Base-by-base conservation (phyloP, 2,888 invertebrate genomes). In the Gastracanthus pulcherrimus region DNA sequence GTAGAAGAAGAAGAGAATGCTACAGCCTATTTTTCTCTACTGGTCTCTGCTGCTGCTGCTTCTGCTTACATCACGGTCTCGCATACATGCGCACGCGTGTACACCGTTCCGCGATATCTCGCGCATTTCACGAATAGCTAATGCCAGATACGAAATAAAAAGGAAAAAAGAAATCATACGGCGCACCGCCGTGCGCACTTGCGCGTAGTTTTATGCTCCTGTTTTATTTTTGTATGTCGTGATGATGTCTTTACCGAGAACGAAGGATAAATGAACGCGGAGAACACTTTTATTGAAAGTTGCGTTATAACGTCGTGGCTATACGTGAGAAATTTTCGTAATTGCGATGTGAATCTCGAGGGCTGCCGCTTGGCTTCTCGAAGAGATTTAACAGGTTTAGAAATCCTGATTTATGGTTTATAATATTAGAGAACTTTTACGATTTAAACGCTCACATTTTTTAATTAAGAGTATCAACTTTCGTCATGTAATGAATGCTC, bases 301-400 rank as follows among this genome's bases (percentile, higher is more conserved):
- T 76, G 66, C 55, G 76, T 6, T 23, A 3, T n/a, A 45, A 3
- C 48, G 48, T 0, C 1, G 7, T 6, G 19, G 1, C 23, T 9
- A 4, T 62, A 26, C 77, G 77, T 70, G 70, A 70, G 62, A 48
- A 48, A 34, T 70, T 70, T 77, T 29, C 60, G 55, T 74, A 11
- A 62, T 62, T 58, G 41, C 19, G 55, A 67, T 41, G 19, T 23
- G 48, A 36, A 64, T 48, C 19, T 45, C 45, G 13, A 3, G 31
- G 19, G 34, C 31, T 36, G 0, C 23, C 11, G 29, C 29, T 48
- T 31, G 69, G n/a, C n/a, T n/a, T n/a, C 23, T 7, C 38, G 13
- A 13, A 19, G 16, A 19, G 3, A n/a, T 60, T 29, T 48, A 31
- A 48, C n/a, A 34, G 48, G 45, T 60, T 70, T 77, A 26, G 48